phyloP scores from a whole-genome alignment of 2,797 vertebrate genomes.

The Champsocephalus esox region DNA sequence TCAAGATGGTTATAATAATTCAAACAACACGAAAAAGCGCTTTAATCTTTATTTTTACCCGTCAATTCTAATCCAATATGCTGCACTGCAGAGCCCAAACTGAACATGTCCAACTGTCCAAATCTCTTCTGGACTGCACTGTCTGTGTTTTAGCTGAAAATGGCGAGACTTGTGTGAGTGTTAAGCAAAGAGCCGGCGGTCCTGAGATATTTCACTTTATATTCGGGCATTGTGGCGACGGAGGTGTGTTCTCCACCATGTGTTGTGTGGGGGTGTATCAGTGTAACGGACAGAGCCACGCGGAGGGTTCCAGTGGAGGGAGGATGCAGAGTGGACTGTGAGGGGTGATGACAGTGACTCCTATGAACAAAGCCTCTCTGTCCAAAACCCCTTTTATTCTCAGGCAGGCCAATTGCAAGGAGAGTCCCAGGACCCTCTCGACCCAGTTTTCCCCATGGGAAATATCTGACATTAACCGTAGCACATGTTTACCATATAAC shows the following conservation, averaged over 20 bases:
- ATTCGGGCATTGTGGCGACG: slow-evolving; percentile 33
- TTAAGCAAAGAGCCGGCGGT: slow-evolving; percentile 24
- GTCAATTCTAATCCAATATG: slow-evolving; percentile 3
- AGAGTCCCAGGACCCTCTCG: slow-evolving; percentile 76
- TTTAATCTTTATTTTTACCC: not conserved
- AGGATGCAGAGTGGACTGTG: slow-evolving; percentile 64
- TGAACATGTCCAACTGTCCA: slow-evolving; percentile 19
- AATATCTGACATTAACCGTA: slow-evolving; percentile 77
- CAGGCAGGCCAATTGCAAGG: slow-evolving; percentile 72
- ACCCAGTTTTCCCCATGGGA: slow-evolving; percentile 85
- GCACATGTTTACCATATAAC: slow-evolving; percentile 77
- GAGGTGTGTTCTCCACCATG: slow-evolving; percentile 21
- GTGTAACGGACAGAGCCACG: slow-evolving; percentile 62
- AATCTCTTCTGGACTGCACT: slow-evolving; percentile 20
- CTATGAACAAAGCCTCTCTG: slow-evolving; percentile 72
- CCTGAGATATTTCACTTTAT: slow-evolving; percentile 56
- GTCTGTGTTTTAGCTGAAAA: slow-evolving; percentile 32
- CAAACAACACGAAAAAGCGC: slow-evolving; percentile 10
- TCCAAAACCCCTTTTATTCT: slow-evolving; percentile 47
- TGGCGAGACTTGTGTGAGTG: slow-evolving; percentile 31
- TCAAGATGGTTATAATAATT: not conserved
- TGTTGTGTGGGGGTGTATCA: slow-evolving; percentile 34
- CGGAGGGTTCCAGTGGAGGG: slow-evolving; percentile 52
- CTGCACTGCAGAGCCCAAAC: slow-evolving; percentile 22
- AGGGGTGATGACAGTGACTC: slow-evolving; percentile 68